Evolutionary conservation across 2,113 vertebrate genomes (phyloP).

Genomic region (Anser brachyrhynchus): DNA sequence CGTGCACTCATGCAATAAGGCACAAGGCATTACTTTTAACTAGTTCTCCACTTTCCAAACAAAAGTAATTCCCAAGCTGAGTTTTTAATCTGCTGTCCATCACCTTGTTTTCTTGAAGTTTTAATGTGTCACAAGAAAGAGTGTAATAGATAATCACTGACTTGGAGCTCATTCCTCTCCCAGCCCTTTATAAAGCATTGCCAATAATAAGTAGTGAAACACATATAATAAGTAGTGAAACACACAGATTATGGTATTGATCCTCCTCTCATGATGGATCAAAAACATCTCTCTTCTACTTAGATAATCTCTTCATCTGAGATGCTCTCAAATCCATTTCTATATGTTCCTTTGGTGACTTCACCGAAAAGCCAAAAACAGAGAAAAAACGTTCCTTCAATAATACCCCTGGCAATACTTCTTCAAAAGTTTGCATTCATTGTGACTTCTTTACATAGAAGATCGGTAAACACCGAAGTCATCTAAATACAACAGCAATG

Average conservation of each 20-base stretch:
- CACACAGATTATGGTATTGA: slow-evolving; percentile 41
- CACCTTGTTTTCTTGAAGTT: background rate
- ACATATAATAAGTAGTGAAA: background rate
- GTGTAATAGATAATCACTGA: slow-evolving; percentile 9
- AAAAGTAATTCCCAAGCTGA: background rate
- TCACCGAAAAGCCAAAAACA: background rate
- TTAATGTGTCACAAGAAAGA: background rate
- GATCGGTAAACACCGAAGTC: background rate
- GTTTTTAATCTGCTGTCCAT: background rate
- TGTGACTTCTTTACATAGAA: background rate
- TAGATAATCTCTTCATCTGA: background rate
- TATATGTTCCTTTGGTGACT: background rate
- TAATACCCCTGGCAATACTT: background rate
- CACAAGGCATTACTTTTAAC: background rate
- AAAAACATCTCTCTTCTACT: background rate
- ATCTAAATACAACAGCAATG: background rate
- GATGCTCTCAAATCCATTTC: background rate
- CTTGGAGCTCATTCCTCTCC: background rate
- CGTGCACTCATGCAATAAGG: background rate
- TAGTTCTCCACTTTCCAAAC: background rate
- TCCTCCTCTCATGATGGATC: background rate
- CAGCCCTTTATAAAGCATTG: slow-evolving; percentile 2
- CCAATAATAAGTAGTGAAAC: background rate
- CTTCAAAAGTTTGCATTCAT: background rate
- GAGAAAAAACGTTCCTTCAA: background rate